Conservation (phyloP, 1,140 invertebrate species). For the Drosophila repletoides region DNA sequence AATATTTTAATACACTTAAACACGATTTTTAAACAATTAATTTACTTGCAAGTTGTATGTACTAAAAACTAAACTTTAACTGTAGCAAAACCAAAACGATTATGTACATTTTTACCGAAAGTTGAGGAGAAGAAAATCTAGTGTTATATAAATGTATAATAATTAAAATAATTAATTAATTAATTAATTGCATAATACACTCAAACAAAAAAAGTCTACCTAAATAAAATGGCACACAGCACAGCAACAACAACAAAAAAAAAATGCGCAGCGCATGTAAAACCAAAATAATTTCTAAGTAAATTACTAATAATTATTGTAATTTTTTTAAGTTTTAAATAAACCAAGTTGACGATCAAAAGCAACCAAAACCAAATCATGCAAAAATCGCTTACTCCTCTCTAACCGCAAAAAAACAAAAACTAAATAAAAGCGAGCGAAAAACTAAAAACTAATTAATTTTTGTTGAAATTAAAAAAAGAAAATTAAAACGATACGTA, state of each 20-base stretch:
- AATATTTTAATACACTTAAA: slow-evolving; percentile 46
- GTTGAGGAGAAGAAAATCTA: slow-evolving; percentile 22
- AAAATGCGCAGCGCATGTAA: slow-evolving; percentile 77
- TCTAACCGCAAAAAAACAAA: slow-evolving; percentile 48
- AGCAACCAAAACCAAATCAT: slow-evolving; percentile 44
- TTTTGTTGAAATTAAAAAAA: slow-evolving; percentile 20
- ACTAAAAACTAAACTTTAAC: slow-evolving; percentile 63
- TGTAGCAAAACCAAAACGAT: slow-evolving; percentile 72
- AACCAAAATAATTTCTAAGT: slow-evolving; percentile 77
- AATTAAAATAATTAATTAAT: slow-evolving; percentile 63
- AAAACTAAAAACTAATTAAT: slow-evolving; percentile 16
- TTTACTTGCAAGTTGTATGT: slow-evolving; percentile 69
- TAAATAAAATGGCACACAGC: slow-evolving; percentile 44
- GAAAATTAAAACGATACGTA: slow-evolving; percentile 53
- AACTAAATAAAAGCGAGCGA: slow-evolving; percentile 12
- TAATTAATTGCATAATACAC: slow-evolving; percentile 68
- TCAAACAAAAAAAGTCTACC: slow-evolving; percentile 78
- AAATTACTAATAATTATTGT: slow-evolving; percentile 70
- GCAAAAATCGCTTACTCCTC: slow-evolving; percentile 52
- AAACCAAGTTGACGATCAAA: slow-evolving; percentile 74
- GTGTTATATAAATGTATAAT: slow-evolving; percentile 62
- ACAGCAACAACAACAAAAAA: slow-evolving; percentile 50
- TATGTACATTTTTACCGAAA: slow-evolving; percentile 65
- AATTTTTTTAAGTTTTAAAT: slow-evolving; percentile 78
- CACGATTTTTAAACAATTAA: slow-evolving; percentile 49